Evolutionary conservation across 2,888 invertebrate genomes (phyloP), one percentile per base, ranked within the genome.

Genomic region (Hyalella azteca): DNA sequence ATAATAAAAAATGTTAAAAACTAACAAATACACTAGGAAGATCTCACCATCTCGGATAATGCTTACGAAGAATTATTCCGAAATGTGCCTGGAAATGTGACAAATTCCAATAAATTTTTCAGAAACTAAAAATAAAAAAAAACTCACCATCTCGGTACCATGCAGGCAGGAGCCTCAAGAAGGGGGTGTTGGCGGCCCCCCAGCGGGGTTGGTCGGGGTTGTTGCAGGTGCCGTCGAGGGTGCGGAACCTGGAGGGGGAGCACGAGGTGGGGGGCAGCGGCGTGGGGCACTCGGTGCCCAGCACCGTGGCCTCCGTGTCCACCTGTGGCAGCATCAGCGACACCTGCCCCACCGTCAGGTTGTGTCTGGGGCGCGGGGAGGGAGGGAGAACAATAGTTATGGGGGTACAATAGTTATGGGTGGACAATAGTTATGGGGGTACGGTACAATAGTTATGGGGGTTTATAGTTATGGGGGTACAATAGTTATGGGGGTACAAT

Each of bases 141-240:
- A n/a, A 75, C 90, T 91, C 90, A 93, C 93, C 92, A 88, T 94
- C 93, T 60, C 91, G 91, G 87, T 95, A 95, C 81, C 91, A 91
- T 0, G 94, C 91, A 3, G 92, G 91, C 84, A 95, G 87, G 26
- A 94, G 88, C 84, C 95, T 90, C 49, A 94, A 88, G 87, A 94
- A 94, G 4, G 93, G 91, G 78, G 93, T 93, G 11, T 94, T 86
- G 41, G 94, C 90, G 75, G 93, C 91, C 0, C 95, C 96, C 94
- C 95, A 95, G 41, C 92, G 91, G 1, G 94, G 91, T 87, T 94
- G 93, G 50, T 94, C 90, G 2, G 95, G 93, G 87, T 96, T 96
- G 88, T 96, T 96, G 89, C 96, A 96, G 86, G 93, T 92, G 0
- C 95, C 95, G 73, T 93, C 93, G 0, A 93, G 91, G 81, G 93